A percentile compares a stretch with the other conserved stretches of the same genome.
Conservation (phyloP, 2,888 invertebrate genomes). For the Falcaria lacertinaria region DNA sequence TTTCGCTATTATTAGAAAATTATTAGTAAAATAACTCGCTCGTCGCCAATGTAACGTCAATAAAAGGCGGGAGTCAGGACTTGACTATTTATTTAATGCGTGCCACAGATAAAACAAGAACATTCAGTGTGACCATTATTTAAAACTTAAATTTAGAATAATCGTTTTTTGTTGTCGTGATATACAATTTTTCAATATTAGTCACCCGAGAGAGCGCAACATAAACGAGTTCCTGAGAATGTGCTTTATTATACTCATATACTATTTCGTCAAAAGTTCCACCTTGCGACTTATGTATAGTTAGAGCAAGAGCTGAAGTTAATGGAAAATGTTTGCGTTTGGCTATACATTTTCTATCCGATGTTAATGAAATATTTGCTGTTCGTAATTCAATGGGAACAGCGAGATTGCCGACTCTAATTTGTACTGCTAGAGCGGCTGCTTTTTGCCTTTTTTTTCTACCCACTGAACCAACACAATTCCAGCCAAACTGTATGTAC, state of each 20-base stretch:
- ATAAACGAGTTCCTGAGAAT: constrained; percentile 9
- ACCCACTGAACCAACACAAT: constrained; percentile 10
- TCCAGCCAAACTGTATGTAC: constrained; percentile 18
- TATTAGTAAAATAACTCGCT: too few relatives aligned
- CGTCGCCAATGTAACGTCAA: too few relatives aligned
- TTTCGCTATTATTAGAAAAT: too few relatives aligned
- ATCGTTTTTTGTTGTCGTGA: constrained; percentile 7
- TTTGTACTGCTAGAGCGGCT: constrained; percentile 5
- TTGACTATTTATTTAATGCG: too few relatives aligned
- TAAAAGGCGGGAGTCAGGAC: too few relatives aligned
- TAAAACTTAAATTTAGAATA: too few relatives aligned
- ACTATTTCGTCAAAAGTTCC: constrained; percentile 13
- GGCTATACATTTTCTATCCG: constrained; percentile 4
- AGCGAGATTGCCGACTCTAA: too few relatives aligned
- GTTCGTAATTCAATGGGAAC: constrained; percentile 10
- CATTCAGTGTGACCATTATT: too few relatives aligned
- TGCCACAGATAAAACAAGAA: too few relatives aligned
- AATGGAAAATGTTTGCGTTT: constrained; percentile 14
- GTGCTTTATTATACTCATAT: constrained; percentile 9
- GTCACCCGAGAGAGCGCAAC: constrained; percentile 14
- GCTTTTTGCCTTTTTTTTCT: constrained; percentile 11
- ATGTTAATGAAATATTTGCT: constrained; percentile 7
- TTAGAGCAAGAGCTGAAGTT: constrained; percentile 9
- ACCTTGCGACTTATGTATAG: constrained; percentile 12
- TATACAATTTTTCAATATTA: constrained; percentile 11